These are phyloP conservation scores for Radopholus similis DNA, from an alignment of 1,140 invertebrate species.

Conservation along the genomic window DNA sequence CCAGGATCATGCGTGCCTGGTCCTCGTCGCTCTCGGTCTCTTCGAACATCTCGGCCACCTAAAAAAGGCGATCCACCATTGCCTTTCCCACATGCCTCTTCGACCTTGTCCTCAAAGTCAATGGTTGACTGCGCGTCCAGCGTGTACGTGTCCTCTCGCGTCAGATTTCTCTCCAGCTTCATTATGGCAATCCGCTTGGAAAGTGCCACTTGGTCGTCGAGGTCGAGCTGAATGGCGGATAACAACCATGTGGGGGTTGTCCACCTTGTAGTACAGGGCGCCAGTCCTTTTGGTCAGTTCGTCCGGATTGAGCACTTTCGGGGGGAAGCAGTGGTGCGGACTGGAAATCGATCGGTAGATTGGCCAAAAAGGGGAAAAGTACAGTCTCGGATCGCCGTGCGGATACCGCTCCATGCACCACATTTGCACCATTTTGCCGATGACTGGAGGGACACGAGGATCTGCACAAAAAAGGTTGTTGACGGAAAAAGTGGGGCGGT, in stretches of 20 bases:
- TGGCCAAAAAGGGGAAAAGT: background rate
- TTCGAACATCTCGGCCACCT: slow-evolving; percentile 56
- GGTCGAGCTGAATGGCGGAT: slow-evolving; percentile 45
- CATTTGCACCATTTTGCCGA: slow-evolving; percentile 44
- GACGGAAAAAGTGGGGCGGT: too few species aligned
- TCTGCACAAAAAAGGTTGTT: too few species aligned
- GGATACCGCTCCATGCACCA: slow-evolving; percentile 52
- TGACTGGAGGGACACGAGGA: too few species aligned
- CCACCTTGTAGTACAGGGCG: slow-evolving; percentile 32
- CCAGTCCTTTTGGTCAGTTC: slow-evolving; percentile 48
- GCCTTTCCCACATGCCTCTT: background rate
- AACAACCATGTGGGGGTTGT: background rate
- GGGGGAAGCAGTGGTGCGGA: slow-evolving; percentile 52
- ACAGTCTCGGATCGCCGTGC: slow-evolving; percentile 46
- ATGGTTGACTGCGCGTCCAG: slow-evolving; percentile 54
- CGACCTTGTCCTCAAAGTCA: slow-evolving; percentile 56
- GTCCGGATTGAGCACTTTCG: slow-evolving; percentile 46
- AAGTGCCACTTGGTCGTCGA: slow-evolving; percentile 50
- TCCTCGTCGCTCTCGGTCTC: slow-evolving; percentile 48
- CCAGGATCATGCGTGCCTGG: slow-evolving; percentile 37
- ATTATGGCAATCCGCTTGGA: slow-evolving; percentile 52
- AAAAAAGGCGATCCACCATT: slow-evolving; percentile 23
- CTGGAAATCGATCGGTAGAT: background rate
- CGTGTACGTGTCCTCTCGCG: slow-evolving; percentile 56
- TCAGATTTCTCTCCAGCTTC: slow-evolving; percentile 55